Conservation (phyloP, 2,888 invertebrate species). For the Parnassius apollo region DNA sequence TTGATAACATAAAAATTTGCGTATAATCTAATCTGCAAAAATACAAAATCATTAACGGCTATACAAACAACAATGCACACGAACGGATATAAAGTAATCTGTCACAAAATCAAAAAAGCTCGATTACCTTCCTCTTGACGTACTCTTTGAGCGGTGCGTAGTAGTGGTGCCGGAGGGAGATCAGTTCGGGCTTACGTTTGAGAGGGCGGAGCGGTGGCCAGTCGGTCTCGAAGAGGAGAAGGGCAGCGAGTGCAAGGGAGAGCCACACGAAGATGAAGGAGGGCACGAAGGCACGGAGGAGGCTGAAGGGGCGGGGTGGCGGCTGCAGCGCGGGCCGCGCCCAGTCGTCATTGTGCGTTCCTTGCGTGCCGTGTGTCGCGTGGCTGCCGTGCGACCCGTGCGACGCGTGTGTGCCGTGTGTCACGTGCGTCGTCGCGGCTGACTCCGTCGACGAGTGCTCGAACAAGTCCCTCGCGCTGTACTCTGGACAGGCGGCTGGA, state of each 20-base stretch:
- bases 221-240: conserved; percentile 90
- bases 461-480: conserved; percentile 87
- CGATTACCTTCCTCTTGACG: conserved; percentile 82
- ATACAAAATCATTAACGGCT: not conserved
- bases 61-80: not conserved
- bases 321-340: conserved; percentile 45
- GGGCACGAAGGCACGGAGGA: conserved; percentile 88
- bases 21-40: not conserved
- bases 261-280: conserved; percentile 88
- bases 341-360: conserved; percentile 32
- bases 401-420: conserved; percentile 59
- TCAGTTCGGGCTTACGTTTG: conserved; percentile 88
- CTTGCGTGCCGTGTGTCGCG: conserved; percentile 55
- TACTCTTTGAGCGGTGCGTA: conserved; percentile 92
- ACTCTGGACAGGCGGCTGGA: conserved; percentile 78
- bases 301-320: conserved; percentile 75
- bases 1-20: not conserved
- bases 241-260: conserved; percentile 84
- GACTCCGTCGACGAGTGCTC: conserved; percentile 88
- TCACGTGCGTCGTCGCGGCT: conserved; percentile 59
- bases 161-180: conserved; percentile 88
- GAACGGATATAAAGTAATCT: conserved; percentile 1
- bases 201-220: conserved; percentile 85
- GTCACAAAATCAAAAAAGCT: conserved; percentile 80
- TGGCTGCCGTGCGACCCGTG: conserved; percentile 38